Evolutionary conservation across 2,113 vertebrate species (phyloP).

Genomic region (Taxidea taxus): DNA sequence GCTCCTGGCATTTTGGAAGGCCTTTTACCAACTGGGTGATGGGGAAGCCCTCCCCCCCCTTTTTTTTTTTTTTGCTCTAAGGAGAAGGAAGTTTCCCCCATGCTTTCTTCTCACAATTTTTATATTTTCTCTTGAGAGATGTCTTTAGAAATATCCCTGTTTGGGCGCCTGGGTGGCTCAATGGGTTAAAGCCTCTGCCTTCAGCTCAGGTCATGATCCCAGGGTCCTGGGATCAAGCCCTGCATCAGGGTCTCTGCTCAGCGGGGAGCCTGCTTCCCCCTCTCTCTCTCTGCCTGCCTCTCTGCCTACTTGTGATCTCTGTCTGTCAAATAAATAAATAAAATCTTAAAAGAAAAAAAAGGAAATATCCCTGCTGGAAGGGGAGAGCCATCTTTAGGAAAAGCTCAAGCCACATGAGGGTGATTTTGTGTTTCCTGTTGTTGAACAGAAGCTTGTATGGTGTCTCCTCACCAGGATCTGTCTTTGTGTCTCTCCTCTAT

Average conservation of each 20-base stretch:
- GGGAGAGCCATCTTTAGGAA: not conserved
- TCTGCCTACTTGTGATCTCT: too few relatives aligned
- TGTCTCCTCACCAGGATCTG: not conserved
- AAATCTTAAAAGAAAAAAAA: too few relatives aligned
- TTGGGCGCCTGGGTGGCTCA: too few relatives aligned
- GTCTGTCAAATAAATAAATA: too few relatives aligned
- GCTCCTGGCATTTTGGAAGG: not conserved
- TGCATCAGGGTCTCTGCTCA: too few relatives aligned
- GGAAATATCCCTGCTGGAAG: not conserved
- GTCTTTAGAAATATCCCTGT: not conserved
- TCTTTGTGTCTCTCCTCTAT: slow-evolving; percentile 54
- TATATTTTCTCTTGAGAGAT: not conserved
- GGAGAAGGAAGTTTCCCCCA: not conserved
- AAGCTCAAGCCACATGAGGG: not conserved
- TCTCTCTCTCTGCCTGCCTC: too few relatives aligned
- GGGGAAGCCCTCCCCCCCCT: not conserved
- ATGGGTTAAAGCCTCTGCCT: too few relatives aligned
- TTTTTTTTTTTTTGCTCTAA: not conserved
- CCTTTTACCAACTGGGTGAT: not conserved
- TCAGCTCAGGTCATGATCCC: too few relatives aligned
- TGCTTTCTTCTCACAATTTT: not conserved
- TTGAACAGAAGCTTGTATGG: not conserved
- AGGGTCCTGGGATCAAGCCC: too few relatives aligned
- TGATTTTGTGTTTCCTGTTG: not conserved
- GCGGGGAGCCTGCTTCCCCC: too few relatives aligned